Conservation (phyloP, 2,797 vertebrate species). For the Anisognathus igniventris region DNA sequence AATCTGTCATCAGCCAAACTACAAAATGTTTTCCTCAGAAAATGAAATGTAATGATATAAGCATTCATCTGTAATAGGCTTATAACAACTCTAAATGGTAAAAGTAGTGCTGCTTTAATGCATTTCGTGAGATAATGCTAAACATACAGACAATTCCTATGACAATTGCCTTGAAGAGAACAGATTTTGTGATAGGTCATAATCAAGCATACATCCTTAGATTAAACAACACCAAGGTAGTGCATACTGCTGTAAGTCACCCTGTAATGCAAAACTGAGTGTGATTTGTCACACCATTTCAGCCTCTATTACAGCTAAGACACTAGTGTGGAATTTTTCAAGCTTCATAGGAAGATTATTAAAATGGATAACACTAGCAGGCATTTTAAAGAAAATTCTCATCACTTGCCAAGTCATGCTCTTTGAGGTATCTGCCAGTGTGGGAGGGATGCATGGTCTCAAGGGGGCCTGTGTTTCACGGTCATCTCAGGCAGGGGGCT, state of each 20-base stretch:
- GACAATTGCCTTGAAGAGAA: constrained; percentile 41
- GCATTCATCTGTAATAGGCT: not conserved
- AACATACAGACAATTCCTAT: constrained; percentile 29
- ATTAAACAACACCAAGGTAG: constrained; percentile 69
- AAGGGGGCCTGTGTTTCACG: constrained; percentile 64
- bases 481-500: constrained; percentile 71
- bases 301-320: constrained; percentile 37
- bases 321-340: constrained; percentile 54
- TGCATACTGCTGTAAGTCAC: constrained; percentile 63
- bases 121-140: constrained; percentile 46
- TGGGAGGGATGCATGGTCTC: constrained; percentile 61
- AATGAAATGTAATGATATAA: not conserved
- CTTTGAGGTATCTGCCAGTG: constrained; percentile 69
- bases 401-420: constrained; percentile 68
- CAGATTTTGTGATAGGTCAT: constrained; percentile 64
- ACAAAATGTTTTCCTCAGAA: constrained; percentile 7
- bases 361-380: constrained; percentile 46
- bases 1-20: not conserved
- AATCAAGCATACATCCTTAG: constrained; percentile 63
- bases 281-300: constrained; percentile 47
- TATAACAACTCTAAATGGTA: not conserved
- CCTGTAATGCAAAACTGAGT: constrained; percentile 68
- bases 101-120: constrained; percentile 1
- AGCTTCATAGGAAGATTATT: constrained; percentile 55
- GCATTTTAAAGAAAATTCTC: constrained; percentile 62